Conservation (phyloP, 1,140 invertebrate genomes). For the Rhizoglyphus robini region DNA sequence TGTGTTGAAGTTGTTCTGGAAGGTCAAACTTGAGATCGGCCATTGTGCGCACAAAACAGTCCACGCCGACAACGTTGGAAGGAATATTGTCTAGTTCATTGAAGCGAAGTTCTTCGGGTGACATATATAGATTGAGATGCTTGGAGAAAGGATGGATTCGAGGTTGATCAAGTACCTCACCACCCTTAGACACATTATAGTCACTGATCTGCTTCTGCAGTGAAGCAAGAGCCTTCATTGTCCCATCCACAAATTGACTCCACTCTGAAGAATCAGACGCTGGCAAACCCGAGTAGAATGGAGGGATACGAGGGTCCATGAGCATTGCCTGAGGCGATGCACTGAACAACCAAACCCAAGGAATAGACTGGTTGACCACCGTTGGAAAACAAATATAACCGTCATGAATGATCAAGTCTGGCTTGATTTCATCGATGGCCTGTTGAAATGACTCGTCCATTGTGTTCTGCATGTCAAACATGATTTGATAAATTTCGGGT, state of each 20-base stretch:
- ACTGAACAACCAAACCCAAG: conserved; percentile 17
- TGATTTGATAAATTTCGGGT: neutral
- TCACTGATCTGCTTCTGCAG: neutral
- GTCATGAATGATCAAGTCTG: conserved; percentile 16
- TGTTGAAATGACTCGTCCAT: neutral
- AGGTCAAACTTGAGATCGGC: neutral
- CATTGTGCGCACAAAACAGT: neutral
- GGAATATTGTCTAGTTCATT: neutral
- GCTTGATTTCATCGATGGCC: conserved; percentile 2
- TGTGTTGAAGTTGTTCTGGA: conserved; percentile 3
- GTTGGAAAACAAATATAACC: conserved; percentile 17
- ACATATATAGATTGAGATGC: conserved; percentile 19
- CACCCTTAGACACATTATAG: neutral
- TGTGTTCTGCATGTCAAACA: neutral
- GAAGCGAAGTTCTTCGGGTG: conserved; percentile 12
- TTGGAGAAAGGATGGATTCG: conserved; percentile 9
- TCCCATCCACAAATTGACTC: neutral
- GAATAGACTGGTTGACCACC: conserved; percentile 10
- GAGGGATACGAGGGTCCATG: conserved; percentile 6
- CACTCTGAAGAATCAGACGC: neutral
- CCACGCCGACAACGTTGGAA: neutral
- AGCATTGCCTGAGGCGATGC: conserved; percentile 10
- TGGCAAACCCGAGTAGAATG: conserved; percentile 12
- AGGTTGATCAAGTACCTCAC: neutral
- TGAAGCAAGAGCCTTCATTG: neutral